phyloP scores from a whole-genome alignment of 2,113 vertebrate genomes.

The Callopanchax toddi region DNA sequence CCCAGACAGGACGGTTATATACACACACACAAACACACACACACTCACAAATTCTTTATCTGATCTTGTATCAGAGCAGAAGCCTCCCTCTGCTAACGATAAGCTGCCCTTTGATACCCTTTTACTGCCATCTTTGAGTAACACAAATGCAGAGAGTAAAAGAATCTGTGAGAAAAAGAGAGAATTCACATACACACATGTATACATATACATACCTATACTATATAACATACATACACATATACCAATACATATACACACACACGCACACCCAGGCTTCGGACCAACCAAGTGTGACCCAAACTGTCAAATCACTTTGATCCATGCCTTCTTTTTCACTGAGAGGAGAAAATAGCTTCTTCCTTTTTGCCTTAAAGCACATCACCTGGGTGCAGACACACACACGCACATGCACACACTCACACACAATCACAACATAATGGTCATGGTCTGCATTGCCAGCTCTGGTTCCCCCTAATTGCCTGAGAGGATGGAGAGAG shows the following conservation, averaged over 20 bases:
- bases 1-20: background rate
- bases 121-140: conserved; percentile 63
- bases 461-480: conserved; percentile 50
- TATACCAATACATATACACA: background rate
- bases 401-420: conserved; percentile 15
- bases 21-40: background rate
- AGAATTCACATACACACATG: no score
- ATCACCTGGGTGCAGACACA: conserved; percentile 38
- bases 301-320: conserved; percentile 68
- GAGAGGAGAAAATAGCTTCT: conserved; percentile 35
- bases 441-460: conserved; percentile 35
- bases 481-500: conserved; percentile 33
- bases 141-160: conserved; percentile 38
- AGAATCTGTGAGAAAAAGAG: conserved; percentile 2
- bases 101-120: conserved; percentile 54
- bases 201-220: no score
- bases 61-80: conserved; percentile 36
- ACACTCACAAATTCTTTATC: conserved; percentile 16
- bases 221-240: no score
- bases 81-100: conserved; percentile 17
- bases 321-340: conserved; percentile 48
- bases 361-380: conserved; percentile 32
- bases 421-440: conserved; percentile 32
- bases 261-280: conserved; percentile 2
- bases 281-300: conserved; percentile 41